Conservation (phyloP, 2,888 invertebrate species). For the Lissonota sp. region DNA sequence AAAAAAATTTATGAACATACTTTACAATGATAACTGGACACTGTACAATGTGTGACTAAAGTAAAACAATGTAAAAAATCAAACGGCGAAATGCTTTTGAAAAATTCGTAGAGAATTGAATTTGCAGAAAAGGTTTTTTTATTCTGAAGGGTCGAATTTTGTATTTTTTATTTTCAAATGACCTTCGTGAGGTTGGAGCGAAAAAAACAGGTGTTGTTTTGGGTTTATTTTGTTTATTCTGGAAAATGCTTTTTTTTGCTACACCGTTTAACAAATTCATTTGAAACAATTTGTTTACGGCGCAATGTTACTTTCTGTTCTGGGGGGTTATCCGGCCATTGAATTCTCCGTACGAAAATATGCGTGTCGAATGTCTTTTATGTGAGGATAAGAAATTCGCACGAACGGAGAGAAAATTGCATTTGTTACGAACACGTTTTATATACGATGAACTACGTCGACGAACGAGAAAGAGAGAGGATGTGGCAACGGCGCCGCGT, state of each 20-base stretch:
- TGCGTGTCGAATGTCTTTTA: not conserved
- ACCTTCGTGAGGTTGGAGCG: too few species aligned
- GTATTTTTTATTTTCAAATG: too few species aligned
- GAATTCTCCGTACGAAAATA: constrained; percentile 1
- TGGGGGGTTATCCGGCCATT: constrained; percentile 23
- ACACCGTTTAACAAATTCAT: not conserved
- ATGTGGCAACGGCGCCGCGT: constrained; percentile 66
- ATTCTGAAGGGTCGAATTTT: too few species aligned
- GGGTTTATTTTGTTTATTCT: constrained; percentile 17
- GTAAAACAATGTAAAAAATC: too few species aligned
- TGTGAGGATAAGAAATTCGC: not conserved
- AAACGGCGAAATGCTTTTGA: too few species aligned
- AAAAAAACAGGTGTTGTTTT: too few species aligned
- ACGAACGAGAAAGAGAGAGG: constrained; percentile 40
- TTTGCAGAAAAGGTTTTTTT: too few species aligned
- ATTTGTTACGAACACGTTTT: not conserved
- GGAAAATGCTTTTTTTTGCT: not conserved
- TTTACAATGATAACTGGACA: too few species aligned
- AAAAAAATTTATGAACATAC: too few species aligned
- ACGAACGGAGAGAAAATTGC: constrained; percentile 36
- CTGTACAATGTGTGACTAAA: too few species aligned
- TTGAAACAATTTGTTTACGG: not conserved
- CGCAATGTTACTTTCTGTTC: constrained; percentile 1
- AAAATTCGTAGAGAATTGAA: too few species aligned
- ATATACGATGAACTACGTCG: not conserved